Evolutionary conservation across 2,888 invertebrate species (phyloP), one percentile per base, ranked within the genome.

Genomic region (Creontiades dilutus): DNA sequence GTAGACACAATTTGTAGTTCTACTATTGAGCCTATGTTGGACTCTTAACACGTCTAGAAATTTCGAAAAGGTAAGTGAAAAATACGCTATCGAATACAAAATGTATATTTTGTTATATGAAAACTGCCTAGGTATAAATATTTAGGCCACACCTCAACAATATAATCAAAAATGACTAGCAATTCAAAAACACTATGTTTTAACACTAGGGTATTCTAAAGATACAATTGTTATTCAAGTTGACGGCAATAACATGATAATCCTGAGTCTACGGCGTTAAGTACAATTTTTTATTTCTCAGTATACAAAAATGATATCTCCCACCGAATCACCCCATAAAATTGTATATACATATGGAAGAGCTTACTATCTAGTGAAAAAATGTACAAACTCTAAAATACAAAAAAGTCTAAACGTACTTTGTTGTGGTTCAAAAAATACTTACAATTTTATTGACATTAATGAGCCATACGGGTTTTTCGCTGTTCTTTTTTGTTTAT

Each of bases 91-190:
- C 75, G 82, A 89, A 90, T 90, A 90, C 90, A 90, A 90, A 90
- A 89, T 85, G 87, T 90, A 89, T 89, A 90, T 86, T 89, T 89
- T 85, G 75, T 85, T 86, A 85, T 90, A 90, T 86, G 89, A 90
- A 90, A 89, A 90, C 82, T 89, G 90, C 90, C 90, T 82, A 86
- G 23, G 82, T 61, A 88, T 82, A 81, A 86, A 86, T 89, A 82
- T 68, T 90, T 90, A 90, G 90, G 90, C 90, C 90, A 90, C 84
- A 90, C 89, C 85, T 78, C 89, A 89, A 90, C 91, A 87, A 88
- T 89, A 84, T 28, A 52, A 86, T 75, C n/a, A 75, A 80, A 87
- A 91, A 91, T 91, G 91, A 91, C 91, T 91, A 91, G 91, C 89
- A 88, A 88, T 88, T 76, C 48, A 68, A 78, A 61, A 88, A 85